phyloP scores from a whole-genome alignment of 2,888 invertebrate species.

The Pemphredon lugubris region DNA sequence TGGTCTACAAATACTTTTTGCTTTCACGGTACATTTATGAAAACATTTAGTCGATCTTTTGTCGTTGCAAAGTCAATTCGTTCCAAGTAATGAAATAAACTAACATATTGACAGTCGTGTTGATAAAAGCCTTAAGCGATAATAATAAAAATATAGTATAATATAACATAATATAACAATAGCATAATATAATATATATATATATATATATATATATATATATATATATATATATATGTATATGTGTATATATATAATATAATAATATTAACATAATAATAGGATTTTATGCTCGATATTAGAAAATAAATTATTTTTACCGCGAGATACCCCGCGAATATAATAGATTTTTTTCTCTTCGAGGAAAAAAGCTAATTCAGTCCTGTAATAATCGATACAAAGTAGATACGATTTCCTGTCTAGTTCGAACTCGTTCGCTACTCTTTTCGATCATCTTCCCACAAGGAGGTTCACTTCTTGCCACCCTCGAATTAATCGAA shows the following conservation, averaged over 20 bases:
- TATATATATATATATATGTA: not conserved
- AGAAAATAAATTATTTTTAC: constrained; percentile 61
- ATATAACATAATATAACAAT: constrained; percentile 30
- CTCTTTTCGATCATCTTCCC: not conserved
- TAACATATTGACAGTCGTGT: constrained; percentile 53
- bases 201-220: constrained; percentile 42
- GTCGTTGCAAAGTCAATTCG: too few species aligned
- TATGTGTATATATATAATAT: constrained; percentile 11
- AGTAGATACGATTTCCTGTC: constrained; percentile 21
- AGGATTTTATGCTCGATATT: constrained; percentile 44
- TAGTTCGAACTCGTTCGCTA: constrained; percentile 22
- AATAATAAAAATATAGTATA: constrained; percentile 54
- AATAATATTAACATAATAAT: constrained; percentile 37
- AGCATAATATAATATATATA: constrained; percentile 38
- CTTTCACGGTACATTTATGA: too few species aligned
- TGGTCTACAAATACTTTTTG: too few species aligned
- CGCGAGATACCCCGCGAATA: constrained; percentile 31
- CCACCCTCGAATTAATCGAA: not conserved
- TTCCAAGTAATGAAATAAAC: too few species aligned
- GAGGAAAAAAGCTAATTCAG: constrained; percentile 36
- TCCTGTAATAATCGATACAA: constrained; percentile 44
- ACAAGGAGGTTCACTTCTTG: not conserved
- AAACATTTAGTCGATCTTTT: constrained; percentile 38
- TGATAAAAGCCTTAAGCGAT: constrained; percentile 55
- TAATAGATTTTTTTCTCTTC: constrained; percentile 22